Evolutionary conservation across 2,797 vertebrate genomes (phyloP), one percentile per base, ranked within the genome.

Genomic region (Meda fulgida): DNA sequence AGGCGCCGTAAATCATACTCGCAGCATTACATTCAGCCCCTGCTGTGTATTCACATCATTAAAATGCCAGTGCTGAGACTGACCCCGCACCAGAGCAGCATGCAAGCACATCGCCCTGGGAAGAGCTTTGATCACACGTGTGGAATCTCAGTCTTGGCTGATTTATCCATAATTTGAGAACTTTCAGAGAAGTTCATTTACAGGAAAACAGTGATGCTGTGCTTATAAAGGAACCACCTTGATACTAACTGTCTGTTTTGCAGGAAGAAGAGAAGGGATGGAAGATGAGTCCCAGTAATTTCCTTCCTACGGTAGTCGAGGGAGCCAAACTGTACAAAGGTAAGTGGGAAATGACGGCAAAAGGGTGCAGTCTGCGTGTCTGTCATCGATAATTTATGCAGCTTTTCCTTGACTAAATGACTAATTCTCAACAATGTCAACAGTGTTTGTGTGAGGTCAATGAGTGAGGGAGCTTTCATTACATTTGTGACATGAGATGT

Each of bases 201-300:
- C 70, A 31, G 55, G 11, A 79, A 86, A 79, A 65, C 40, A 55
- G 29, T 75, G 53, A 55, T 71, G 75, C 5, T 36, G 9, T 67
- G 23, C 66, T 78, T 76, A 34, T 80, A 43, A 34, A 58, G 7
- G 63, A 14, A 23, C 67, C 16, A 60, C 53, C 40, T 79, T 79
- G 29, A 70, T 23, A 58, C 26, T 58, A 69, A 46, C 38, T n/a
- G 51, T 5, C 10, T 87, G 69, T 88, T 87, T 89, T 82, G 9
- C 88, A 96, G 96, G 92, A 93, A 58, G 92, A 95, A 83, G 94
- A 95, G 0, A 90, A 93, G 21, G 92, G 91, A 6, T 97, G 96
- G 96, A 96, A 94, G 91, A 96, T 96, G 95, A 79, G 90, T 63
- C 93, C 94, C 0, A 97, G 96, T 88, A 92, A 94, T 63, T 97